These are phyloP conservation scores for Tridacna gigas DNA, from an alignment of 2,888 invertebrate species.

Conservation along the genomic window DNA sequence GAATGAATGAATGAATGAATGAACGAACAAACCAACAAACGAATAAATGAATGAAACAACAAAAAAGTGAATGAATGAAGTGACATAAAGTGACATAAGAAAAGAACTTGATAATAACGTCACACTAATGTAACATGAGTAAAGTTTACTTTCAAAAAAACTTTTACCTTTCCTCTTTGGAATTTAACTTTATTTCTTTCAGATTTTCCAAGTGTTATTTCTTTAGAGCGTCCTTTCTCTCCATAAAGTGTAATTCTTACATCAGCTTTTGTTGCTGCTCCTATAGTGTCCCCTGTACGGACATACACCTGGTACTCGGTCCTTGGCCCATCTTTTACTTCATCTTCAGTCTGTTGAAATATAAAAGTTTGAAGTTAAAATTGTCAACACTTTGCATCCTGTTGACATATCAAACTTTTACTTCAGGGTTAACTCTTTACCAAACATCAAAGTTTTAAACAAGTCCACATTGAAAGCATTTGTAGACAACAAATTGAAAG, in stretches of 20 bases:
- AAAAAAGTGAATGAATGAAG: neutral
- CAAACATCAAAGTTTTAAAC: too few relatives aligned
- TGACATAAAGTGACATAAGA: neutral
- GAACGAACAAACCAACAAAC: too few relatives aligned
- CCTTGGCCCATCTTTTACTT: constrained; percentile 73
- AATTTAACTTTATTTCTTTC: constrained; percentile 81
- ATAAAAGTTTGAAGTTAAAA: neutral
- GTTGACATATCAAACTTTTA: neutral
- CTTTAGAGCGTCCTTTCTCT: constrained; percentile 81
- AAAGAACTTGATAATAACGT: neutral
- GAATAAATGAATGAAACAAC: too few relatives aligned
- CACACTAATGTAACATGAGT: neutral
- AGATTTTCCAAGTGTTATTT: constrained; percentile 77
- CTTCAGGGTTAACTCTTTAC: too few relatives aligned
- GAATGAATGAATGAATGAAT: too few relatives aligned
- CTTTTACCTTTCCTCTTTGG: constrained; percentile 81
- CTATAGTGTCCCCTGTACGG: constrained; percentile 78
- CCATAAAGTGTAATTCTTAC: constrained; percentile 81
- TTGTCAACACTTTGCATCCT: neutral
- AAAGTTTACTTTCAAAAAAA: neutral
- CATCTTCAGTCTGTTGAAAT: constrained; percentile 71
- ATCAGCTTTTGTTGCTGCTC: constrained; percentile 81
- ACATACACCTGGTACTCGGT: constrained; percentile 80
- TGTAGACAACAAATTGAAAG: too few relatives aligned
- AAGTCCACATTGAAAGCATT: too few relatives aligned